Conservation (phyloP, 2,113 vertebrate genomes). For the Arizona elegans region DNA sequence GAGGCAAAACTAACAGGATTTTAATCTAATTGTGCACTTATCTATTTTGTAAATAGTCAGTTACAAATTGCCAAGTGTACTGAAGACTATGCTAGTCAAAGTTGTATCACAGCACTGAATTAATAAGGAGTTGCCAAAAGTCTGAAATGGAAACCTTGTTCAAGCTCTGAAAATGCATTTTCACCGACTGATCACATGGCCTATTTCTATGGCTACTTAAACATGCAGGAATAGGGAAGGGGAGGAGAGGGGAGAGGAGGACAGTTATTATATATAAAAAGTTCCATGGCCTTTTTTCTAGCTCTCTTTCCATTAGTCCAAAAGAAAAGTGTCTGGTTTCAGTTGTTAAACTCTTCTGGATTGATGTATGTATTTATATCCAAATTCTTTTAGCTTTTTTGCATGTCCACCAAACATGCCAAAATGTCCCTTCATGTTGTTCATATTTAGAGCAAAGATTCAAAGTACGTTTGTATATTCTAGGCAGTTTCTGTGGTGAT, state of each 20-base stretch:
- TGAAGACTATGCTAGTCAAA: slow-evolving; percentile 19
- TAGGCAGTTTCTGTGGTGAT: neutral
- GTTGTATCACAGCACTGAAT: neutral
- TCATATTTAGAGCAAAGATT: neutral
- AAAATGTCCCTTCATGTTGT: neutral
- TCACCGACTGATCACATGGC: neutral
- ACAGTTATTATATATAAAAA: neutral
- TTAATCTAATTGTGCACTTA: slow-evolving; percentile 18
- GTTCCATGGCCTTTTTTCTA: neutral
- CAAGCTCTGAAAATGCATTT: neutral
- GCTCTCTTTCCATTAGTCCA: neutral
- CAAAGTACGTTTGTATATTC: neutral
- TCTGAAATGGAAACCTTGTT: neutral
- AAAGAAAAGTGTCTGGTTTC: neutral
- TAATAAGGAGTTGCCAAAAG: neutral
- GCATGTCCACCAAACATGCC: neutral
- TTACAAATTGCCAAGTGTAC: slow-evolving; percentile 23
- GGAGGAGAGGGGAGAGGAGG: neutral
- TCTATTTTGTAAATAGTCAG: neutral
- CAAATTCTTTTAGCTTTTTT: neutral
- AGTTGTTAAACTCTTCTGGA: neutral
- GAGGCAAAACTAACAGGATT: slow-evolving; percentile 25
- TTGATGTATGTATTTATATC: neutral
- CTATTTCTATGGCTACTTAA: neutral
- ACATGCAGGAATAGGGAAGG: neutral